Evolutionary conservation across 1,140 invertebrate genomes (phyloP), one percentile per base, ranked within the genome.

Genomic region (Drosophila murphyi): DNA sequence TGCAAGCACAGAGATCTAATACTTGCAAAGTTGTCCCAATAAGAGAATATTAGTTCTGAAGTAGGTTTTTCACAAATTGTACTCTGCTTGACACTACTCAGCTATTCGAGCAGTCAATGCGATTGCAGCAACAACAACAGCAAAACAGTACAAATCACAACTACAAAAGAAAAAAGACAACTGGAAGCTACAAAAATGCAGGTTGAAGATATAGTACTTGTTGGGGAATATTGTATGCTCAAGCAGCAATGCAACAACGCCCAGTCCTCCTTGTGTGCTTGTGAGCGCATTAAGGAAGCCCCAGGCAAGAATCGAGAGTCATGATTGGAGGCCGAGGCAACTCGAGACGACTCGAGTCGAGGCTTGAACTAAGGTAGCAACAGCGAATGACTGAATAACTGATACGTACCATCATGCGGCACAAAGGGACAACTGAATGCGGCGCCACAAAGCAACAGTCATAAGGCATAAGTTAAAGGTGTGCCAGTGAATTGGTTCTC

Each of bases 281-380:
- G 80, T 82, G 83, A 87, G 88, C 80, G 80, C 80, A 87, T 88
- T 87, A 87, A 74, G 82, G 83, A 87, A 88, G 71, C 79, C 54
- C 39, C 68, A 50, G 55, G 41, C 65, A 75, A 78, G 63, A 83
- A 54, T 57, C 54, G 43, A 56, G 51, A 12, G 56, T 37, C 47
- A 31, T 43, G 59, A 54, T 12, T 52, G 20, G 7, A 54, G 32
- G 6, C 32, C 4, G 63, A 6, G 7, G 28, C 37, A 8, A 39
- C 20, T 39, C 6, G 28, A 20, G 29, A 32, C n/a, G 56, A 5
- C 5, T 10, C 39, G 12, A 34, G 52, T 35, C 47, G 59, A 62
- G 50, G 39, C 32, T 56, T 62, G 28, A 69, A 60, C 37, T 48
- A 47, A 32, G 32, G 35, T 10, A 56, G 55, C 70, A 57, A 47